phyloP scores from a whole-genome alignment of 2,797 vertebrate species.

The Siniperca obscura region DNA sequence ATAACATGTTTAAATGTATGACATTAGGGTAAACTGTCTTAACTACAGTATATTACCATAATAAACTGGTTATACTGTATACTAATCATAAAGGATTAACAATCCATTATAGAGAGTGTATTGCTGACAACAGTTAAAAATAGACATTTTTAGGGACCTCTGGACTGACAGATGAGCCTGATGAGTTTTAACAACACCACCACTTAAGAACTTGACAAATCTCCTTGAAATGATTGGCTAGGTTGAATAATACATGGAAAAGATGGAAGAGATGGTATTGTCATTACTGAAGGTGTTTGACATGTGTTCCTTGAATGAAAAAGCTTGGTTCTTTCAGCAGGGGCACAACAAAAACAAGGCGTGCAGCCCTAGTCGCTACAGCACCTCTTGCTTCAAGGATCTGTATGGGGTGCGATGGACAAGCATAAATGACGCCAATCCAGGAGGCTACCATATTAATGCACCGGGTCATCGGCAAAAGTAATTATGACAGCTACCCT shows the following conservation, averaged over 20 bases:
- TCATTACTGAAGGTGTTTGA: not conserved
- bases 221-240: not conserved
- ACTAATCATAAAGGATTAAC: not conserved
- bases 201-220: not conserved
- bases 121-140: not conserved
- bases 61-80: not conserved
- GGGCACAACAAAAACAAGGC: not conserved
- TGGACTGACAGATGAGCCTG: not conserved
- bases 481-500: not conserved
- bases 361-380: not conserved
- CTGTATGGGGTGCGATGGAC: not conserved
- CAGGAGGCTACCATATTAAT: not conserved
- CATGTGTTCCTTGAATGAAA: not conserved
- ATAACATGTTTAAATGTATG: not conserved
- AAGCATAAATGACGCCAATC: constrained; percentile 8
- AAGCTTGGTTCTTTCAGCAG: not conserved
- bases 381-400: not conserved
- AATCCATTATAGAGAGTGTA: not conserved
- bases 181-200: not conserved
- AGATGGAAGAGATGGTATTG: not conserved
- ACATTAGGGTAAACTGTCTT: not conserved
- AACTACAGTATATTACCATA: not conserved
- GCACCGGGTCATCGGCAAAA: not conserved
- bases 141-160: not conserved
- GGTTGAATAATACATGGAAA: not conserved